These are phyloP conservation scores for Drosophila birchii DNA, from an alignment of 2,888 invertebrate genomes.

Conservation along the genomic window DNA sequence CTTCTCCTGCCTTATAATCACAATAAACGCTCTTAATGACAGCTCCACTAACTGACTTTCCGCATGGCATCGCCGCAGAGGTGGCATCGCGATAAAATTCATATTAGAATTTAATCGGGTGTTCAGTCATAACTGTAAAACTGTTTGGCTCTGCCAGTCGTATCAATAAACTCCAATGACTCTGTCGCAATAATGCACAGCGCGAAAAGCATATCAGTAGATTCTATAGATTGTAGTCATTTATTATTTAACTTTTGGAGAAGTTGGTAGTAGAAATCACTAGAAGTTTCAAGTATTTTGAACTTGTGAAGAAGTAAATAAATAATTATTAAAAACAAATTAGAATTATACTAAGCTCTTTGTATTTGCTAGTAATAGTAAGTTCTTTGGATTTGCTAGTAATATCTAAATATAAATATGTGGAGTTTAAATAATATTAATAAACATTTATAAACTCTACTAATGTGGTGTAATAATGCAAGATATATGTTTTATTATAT, in stretches of 20 bases:
- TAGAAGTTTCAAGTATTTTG: background rate
- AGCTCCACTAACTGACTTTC: slow-evolving; percentile 52
- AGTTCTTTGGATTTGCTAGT: background rate
- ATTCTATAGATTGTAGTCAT: background rate
- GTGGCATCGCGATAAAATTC: slow-evolving; percentile 61
- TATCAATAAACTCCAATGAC: slow-evolving; percentile 63
- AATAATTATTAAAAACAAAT: background rate
- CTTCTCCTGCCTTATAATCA: slow-evolving; percentile 50
- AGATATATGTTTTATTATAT: background rate
- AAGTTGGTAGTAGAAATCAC: no score
- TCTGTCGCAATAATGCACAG: slow-evolving; percentile 26
- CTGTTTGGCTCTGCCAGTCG: slow-evolving; percentile 52
- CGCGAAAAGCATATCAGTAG: background rate
- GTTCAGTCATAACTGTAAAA: slow-evolving; percentile 64
- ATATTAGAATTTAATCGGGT: slow-evolving; percentile 75
- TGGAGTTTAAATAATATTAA: background rate
- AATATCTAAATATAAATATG: background rate
- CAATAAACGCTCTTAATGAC: slow-evolving; percentile 75
- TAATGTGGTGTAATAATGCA: background rate
- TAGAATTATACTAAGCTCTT: background rate
- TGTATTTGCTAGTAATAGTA: background rate
- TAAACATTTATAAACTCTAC: background rate
- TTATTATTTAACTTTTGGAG: background rate
- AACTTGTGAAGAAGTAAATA: background rate
- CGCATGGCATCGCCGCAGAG: slow-evolving; percentile 19